A percentile compares a stretch with the other conserved stretches of the same genome.
phyloP scores from a whole-genome alignment of 1,140 invertebrate genomes.

The Drosophila tristis region DNA sequence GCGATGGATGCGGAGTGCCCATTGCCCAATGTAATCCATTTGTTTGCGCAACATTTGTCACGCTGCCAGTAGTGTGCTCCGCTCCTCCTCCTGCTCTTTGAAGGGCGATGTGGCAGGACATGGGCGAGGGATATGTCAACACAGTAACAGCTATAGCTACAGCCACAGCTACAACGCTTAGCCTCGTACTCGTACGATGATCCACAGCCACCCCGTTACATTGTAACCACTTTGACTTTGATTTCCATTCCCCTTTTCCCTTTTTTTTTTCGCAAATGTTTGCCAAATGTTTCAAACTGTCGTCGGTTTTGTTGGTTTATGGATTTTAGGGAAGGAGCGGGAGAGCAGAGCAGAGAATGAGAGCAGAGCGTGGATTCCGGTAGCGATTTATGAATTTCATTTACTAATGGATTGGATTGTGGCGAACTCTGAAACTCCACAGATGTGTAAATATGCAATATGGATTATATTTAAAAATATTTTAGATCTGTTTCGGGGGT shows the following conservation, averaged over 20 bases:
- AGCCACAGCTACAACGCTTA: neutral
- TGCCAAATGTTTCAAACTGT: slow-evolving; percentile 75
- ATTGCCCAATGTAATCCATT: slow-evolving; percentile 68
- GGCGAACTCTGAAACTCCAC: slow-evolving; percentile 60
- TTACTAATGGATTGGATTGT: slow-evolving; percentile 74
- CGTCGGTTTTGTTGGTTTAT: slow-evolving; percentile 20
- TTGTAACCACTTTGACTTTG: slow-evolving; percentile 66
- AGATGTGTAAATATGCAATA: slow-evolving; percentile 72
- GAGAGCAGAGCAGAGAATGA: neutral
- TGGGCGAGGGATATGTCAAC: slow-evolving; percentile 54
- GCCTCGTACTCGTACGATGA: slow-evolving; percentile 19
- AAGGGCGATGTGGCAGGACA: slow-evolving; percentile 35
- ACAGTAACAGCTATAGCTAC: slow-evolving; percentile 11
- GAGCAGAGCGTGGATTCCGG: slow-evolving; percentile 8
- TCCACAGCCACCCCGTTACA: slow-evolving; percentile 62
- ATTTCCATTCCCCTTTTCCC: slow-evolving; percentile 54
- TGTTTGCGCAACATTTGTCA: slow-evolving; percentile 82
- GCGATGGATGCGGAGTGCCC: slow-evolving; percentile 21
- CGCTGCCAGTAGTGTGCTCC: slow-evolving; percentile 38
- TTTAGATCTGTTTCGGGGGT: no score
- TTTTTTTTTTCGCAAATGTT: slow-evolving; percentile 52
- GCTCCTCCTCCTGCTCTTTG: slow-evolving; percentile 23
- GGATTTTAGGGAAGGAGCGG: slow-evolving; percentile 3
- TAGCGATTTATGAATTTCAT: slow-evolving; percentile 78
- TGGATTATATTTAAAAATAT: slow-evolving; percentile 56